Evolutionary conservation across 1,140 invertebrate species (phyloP).

Genomic region (Drosophila triauraria): DNA sequence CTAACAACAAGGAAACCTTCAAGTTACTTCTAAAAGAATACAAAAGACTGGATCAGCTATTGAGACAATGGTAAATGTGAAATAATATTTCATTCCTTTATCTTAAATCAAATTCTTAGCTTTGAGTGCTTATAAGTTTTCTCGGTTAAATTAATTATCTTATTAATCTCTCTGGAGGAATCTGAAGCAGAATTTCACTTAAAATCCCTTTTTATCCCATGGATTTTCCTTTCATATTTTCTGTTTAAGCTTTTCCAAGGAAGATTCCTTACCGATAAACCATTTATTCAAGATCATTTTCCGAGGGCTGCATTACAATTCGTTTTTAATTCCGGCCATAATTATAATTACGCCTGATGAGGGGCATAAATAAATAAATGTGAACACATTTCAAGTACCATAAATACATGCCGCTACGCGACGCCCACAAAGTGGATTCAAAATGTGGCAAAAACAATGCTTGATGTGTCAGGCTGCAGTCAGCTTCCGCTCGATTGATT

Average conservation of each 20-base stretch:
- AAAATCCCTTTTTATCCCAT: background rate
- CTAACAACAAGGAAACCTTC: background rate
- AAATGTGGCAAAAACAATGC: slow-evolving; percentile 36
- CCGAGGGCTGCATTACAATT: slow-evolving; percentile 21
- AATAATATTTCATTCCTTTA: background rate
- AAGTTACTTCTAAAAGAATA: slow-evolving; percentile 1
- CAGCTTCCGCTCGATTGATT: slow-evolving; percentile 79
- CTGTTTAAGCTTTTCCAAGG: background rate
- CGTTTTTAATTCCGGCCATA: slow-evolving; percentile 25
- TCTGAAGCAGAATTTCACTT: background rate
- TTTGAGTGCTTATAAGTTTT: background rate
- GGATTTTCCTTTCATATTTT: background rate
- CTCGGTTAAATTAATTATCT: too few species aligned
- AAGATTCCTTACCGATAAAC: background rate
- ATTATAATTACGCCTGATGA: slow-evolving; percentile 41
- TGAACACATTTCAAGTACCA: slow-evolving; percentile 56
- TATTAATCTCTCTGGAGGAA: too few species aligned
- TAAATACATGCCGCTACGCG: slow-evolving; percentile 51
- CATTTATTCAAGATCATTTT: slow-evolving; percentile 29
- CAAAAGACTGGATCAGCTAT: slow-evolving; percentile 11
- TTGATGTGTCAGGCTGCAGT: slow-evolving; percentile 32
- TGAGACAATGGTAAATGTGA: slow-evolving; percentile 6
- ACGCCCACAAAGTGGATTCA: slow-evolving; percentile 26
- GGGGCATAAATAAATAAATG: slow-evolving; percentile 48
- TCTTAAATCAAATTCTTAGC: background rate